Percentiles rank a stretch among this genome's conserved stretches.
These are phyloP conservation scores for Mobula hypostoma DNA, from an alignment of 2,113 vertebrate species.

Conservation along the genomic window DNA sequence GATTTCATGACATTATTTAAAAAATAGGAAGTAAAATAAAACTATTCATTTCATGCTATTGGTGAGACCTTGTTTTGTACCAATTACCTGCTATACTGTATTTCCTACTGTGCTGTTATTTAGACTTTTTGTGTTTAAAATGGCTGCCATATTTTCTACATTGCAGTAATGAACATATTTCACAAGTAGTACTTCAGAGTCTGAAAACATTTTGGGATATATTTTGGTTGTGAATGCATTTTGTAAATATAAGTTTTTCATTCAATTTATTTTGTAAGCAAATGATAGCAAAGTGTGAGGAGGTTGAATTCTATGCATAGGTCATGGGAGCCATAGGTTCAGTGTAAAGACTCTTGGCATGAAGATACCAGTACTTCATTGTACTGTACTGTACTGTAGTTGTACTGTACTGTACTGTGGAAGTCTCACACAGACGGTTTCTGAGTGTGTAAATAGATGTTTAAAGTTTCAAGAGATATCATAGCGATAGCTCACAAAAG, in stretches of 20 bases:
- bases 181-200: neutral
- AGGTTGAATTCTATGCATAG: neutral
- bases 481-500: neutral
- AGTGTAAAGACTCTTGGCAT: neutral
- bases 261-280: neutral
- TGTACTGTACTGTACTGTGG: neutral
- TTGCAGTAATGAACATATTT: neutral
- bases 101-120: neutral
- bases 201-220: neutral
- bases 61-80: too few species aligned
- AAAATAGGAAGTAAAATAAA: neutral
- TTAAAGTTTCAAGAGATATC: neutral
- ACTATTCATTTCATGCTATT: too few species aligned
- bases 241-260: neutral
- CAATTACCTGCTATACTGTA: neutral
- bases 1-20: neutral
- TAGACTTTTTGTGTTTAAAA: neutral
- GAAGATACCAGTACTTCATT: neutral
- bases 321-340: neutral
- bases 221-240: neutral
- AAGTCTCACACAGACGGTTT: neutral
- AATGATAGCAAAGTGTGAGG: neutral
- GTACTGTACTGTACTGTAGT: neutral
- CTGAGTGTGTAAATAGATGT: neutral
- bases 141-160: neutral